These are phyloP conservation scores for Barbus barbus DNA, from an alignment of 2,113 vertebrate species.

Conservation along the genomic window DNA sequence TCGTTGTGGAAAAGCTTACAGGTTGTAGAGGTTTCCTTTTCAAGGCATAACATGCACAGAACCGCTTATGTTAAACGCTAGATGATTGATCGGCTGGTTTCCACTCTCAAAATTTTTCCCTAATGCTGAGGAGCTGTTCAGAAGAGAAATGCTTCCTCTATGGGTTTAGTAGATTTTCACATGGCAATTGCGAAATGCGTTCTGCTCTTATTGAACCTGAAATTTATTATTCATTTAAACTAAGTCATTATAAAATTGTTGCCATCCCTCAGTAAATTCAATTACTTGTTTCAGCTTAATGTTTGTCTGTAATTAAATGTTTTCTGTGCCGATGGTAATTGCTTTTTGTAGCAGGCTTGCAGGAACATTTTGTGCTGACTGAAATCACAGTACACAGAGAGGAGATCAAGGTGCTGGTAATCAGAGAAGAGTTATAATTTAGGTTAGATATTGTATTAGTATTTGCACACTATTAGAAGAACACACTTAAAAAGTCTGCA, in stretches of 20 bases:
- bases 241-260: neutral
- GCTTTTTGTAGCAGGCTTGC: neutral
- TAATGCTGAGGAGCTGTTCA: neutral
- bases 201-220: neutral
- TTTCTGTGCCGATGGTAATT: neutral
- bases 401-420: neutral
- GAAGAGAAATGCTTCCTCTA: neutral
- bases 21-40: neutral
- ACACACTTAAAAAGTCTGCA: neutral
- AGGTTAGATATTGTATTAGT: neutral
- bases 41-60: neutral
- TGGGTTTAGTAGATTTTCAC: neutral
- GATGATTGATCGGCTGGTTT: neutral
- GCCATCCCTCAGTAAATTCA: neutral
- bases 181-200: neutral
- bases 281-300: neutral
- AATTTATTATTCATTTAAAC: neutral
- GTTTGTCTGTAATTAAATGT: slow-evolving; percentile 5
- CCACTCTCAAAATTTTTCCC: neutral
- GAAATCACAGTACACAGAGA: neutral
- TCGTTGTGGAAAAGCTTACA: neutral
- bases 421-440: neutral
- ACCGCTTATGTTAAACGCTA: neutral
- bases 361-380: neutral
- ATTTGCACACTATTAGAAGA: neutral